Conservation (phyloP, 2,797 vertebrate species). For the Selene dorsalis region DNA sequence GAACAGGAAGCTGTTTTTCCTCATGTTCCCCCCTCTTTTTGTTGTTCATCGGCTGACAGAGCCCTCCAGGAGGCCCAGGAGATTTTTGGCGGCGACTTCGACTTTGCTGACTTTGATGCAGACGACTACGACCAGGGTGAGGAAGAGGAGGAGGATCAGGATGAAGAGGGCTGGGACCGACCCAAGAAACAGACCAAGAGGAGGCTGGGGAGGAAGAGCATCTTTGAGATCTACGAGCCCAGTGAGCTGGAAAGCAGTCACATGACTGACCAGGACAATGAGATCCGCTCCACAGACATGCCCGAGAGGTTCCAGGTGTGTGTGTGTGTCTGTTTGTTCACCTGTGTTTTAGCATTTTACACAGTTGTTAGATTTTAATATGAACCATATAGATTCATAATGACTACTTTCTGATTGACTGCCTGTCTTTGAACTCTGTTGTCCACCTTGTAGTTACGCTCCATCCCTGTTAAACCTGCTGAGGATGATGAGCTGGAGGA, state of each 20-base stretch:
- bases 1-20: not conserved
- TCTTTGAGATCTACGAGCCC: constrained; percentile 98
- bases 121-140: constrained; percentile 93
- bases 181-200: constrained; percentile 98
- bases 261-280: constrained; percentile 98
- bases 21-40: not conserved
- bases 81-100: constrained; percentile 98
- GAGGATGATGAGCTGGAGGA: constrained; percentile 98
- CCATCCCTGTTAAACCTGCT: constrained; percentile 93
- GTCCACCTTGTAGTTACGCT: constrained; percentile 84
- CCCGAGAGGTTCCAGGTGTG: constrained; percentile 98
- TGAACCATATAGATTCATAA: not conserved
- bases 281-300: constrained; percentile 98
- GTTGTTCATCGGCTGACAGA: constrained; percentile 71
- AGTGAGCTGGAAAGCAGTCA: constrained; percentile 99
- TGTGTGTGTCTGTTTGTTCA: constrained; percentile 61
- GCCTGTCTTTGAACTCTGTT: constrained; percentile 9
- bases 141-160: constrained; percentile 96
- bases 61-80: constrained; percentile 99
- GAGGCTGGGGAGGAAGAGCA: constrained; percentile 94
- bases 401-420: not conserved
- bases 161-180: constrained; percentile 93
- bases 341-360: not conserved
- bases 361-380: not conserved
- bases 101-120: constrained; percentile 96